Evolutionary conservation across 2,888 invertebrate genomes (phyloP), one percentile per base, ranked within the genome.

Genomic region (Microchrysa polita): DNA sequence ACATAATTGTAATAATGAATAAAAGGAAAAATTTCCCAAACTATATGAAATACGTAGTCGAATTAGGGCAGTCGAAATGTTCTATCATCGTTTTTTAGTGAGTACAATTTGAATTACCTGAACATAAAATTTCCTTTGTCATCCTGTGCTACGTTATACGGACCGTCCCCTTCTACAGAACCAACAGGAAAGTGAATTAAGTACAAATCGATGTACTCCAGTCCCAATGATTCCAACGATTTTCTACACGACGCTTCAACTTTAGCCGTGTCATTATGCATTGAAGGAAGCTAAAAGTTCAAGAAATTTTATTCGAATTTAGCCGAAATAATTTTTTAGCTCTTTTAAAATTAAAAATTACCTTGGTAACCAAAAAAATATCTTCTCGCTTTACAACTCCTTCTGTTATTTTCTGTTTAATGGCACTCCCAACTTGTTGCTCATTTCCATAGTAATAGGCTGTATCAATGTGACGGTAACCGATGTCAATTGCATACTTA

Each of bases 121-220:
- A 34, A 34, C 27, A 27, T 27, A 34, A 5, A 34, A 34, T 34
- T 34, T 7, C 27, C 27, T 7, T 34, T 34, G 27, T 34, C 27
- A 34, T 34, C 27, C 4, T 7, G 27, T 2, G 27, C 27, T 5
- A 34, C 7, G 4, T 34, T 2, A 34, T 34, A 5, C 7, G 27
- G 4, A n/a, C n/a, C n/a, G 4, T 34, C 27, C 2, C 27, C 27
- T 34, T 5, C 27, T 34, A 34, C 27, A 34, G 27, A 83, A 22
- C 81, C 93, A 78, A 92, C 87, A 0, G 95, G 95, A 93, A 93
- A 94, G 81, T 95, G 95, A 16, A 95, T 92, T 7, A 95, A 87
- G 81, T 93, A 95, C 10, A 94, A 86, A 82, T 95, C 94, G 69
- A 96, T 79, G 80, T 95, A 95, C 0, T 91, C 87, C 7, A 95